These are phyloP conservation scores for Acanthosepion lycidas DNA, from an alignment of 2,888 invertebrate species.

Conservation along the genomic window DNA sequence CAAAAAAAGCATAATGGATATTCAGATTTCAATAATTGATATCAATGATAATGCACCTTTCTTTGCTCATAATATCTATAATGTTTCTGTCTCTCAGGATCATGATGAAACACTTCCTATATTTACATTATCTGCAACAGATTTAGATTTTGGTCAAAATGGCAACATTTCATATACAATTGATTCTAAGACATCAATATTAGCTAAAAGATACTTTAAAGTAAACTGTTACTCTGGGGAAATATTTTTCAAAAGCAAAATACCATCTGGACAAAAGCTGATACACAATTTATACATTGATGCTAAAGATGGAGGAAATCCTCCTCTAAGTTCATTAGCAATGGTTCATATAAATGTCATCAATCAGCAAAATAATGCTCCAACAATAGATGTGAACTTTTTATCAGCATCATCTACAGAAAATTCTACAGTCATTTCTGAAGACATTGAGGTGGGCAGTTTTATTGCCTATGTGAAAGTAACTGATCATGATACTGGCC, in stretches of 20 bases:
- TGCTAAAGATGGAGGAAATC: neutral
- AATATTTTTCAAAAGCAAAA: neutral
- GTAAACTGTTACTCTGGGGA: neutral
- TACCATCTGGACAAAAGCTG: neutral
- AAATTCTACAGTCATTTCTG: neutral
- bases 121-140: neutral
- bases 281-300: slow-evolving; percentile 12
- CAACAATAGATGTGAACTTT: neutral
- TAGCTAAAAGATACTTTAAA: neutral
- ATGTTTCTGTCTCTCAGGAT: neutral
- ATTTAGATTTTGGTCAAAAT: neutral
- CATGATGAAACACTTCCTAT: neutral
- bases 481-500: slow-evolving; percentile 33
- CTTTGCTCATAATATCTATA: neutral
- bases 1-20: neutral
- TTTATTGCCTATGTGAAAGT: neutral
- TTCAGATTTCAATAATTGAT: neutral
- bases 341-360: neutral
- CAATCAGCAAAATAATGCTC: neutral
- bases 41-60: slow-evolving; percentile 17
- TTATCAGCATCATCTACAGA: neutral
- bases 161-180: neutral
- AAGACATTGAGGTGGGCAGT: neutral
- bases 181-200: neutral
- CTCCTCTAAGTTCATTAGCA: neutral